A percentile compares a stretch with the other conserved stretches of the same genome.
Evolutionary conservation across 2,113 vertebrate species (phyloP).

Genomic region (Cyprinus carpio): DNA sequence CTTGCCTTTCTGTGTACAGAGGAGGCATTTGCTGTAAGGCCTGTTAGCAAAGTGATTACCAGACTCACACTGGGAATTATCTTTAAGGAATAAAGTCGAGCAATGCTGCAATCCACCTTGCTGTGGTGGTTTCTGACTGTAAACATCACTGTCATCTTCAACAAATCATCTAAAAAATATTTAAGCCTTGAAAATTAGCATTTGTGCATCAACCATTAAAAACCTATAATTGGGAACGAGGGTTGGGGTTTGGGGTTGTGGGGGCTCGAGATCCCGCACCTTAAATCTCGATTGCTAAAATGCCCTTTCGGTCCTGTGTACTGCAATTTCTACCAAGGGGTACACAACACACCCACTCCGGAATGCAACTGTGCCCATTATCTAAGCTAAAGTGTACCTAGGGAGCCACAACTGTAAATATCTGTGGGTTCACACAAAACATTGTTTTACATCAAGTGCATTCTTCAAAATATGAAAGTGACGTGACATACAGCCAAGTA

Average conservation of each 20-base stretch:
- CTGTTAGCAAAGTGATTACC: not conserved
- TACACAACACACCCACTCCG: too few relatives aligned
- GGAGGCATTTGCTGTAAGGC: not conserved
- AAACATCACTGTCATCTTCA: not conserved
- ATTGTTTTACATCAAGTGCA: not conserved
- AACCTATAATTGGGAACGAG: not conserved
- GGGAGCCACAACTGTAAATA: not conserved
- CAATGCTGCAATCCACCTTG: not conserved
- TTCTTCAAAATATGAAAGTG: too few relatives aligned
- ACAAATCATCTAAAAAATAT: not conserved
- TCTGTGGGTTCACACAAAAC: not conserved
- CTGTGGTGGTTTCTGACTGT: not conserved
- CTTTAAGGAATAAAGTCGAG: not conserved
- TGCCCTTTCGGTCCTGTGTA: too few relatives aligned
- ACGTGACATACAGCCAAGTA: too few relatives aligned
- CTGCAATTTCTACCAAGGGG: too few relatives aligned
- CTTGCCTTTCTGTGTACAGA: conserved; percentile 14
- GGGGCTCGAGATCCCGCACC: too few relatives aligned
- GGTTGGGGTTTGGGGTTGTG: too few relatives aligned
- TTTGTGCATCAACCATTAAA: not conserved
- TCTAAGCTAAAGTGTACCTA: not conserved
- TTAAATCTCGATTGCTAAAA: too few relatives aligned
- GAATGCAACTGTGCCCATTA: too few relatives aligned
- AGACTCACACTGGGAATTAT: conserved; percentile 15
- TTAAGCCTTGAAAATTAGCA: not conserved